Evolutionary conservation across 30 jellyfish, hydroid and myxozoan genomes (phyloP).

Genomic region (Hydractinia echinata): DNA sequence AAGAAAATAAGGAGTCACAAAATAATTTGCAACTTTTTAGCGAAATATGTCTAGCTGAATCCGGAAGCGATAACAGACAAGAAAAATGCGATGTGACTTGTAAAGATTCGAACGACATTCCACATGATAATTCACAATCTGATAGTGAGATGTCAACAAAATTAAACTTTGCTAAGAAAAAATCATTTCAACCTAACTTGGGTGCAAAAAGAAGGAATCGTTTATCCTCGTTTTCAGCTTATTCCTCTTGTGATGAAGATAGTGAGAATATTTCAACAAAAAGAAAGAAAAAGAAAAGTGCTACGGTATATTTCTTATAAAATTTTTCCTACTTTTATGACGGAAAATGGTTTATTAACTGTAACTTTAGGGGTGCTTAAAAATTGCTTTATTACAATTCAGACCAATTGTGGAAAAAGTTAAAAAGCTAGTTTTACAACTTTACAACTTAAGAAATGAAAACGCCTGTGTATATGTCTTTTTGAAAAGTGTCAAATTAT

Average conservation of each 20-base stretch:
- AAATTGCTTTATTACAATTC: no score
- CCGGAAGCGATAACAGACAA: not conserved
- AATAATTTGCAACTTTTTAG: not conserved
- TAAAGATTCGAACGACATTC: not conserved
- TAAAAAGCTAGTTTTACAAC: no score
- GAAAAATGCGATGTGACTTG: not conserved
- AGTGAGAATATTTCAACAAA: conserved; percentile 5
- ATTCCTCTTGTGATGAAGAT: conserved; percentile 43
- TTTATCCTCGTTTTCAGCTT: conserved; percentile 41
- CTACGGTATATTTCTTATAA: not conserved
- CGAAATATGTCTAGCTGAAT: not conserved
- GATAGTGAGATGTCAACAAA: conserved; percentile 17
- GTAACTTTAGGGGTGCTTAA: no score
- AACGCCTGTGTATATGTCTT: no score
- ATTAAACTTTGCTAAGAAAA: not conserved
- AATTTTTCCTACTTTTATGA: not conserved
- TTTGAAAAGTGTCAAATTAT: no score
- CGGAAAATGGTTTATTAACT: not conserved
- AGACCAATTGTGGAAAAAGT: no score
- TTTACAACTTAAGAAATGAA: no score
- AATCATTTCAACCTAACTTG: conserved; percentile 30
- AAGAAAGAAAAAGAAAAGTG: conserved; percentile 4
- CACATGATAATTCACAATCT: conserved; percentile 24
- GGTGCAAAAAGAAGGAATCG: conserved; percentile 31
- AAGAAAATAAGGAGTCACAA: no score